Evolutionary conservation across 53 echinoderm and acorn worm genomes (phyloP).

Genomic region (Zoroaster sp.): DNA sequence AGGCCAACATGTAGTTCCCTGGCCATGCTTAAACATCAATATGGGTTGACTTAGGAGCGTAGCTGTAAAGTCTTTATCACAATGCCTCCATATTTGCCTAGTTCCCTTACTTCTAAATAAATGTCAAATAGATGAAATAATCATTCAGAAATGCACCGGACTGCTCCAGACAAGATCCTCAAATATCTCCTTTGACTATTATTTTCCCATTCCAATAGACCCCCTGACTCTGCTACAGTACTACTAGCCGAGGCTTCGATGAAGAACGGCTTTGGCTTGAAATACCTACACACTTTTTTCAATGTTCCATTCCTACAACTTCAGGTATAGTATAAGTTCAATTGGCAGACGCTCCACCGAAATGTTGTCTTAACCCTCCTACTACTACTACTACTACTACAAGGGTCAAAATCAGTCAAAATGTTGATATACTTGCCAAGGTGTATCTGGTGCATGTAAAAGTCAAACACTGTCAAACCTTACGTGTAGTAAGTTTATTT

Average conservation of each 20-base stretch:
- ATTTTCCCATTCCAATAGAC: conserved; percentile 69
- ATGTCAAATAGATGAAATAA: neutral
- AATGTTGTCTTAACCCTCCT: neutral
- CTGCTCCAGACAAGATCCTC: too few relatives aligned
- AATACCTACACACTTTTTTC: conserved; percentile 97
- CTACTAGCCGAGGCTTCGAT: conserved; percentile 92
- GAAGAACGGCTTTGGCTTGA: conserved; percentile 96
- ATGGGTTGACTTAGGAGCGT: too few relatives aligned
- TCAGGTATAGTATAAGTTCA: conserved; percentile 66
- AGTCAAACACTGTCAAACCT: too few relatives aligned
- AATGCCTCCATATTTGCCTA: neutral
- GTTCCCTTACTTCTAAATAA: neutral
- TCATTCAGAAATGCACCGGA: too few relatives aligned
- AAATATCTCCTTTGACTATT: neutral
- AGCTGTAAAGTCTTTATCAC: neutral
- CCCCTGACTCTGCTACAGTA: conserved; percentile 78
- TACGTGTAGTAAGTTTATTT: too few relatives aligned
- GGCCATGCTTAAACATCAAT: too few relatives aligned
- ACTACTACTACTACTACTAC: too few relatives aligned
- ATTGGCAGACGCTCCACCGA: neutral
- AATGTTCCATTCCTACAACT: conserved; percentile 97
- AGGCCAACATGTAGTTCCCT: too few relatives aligned
- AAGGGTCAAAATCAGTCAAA: too few relatives aligned
- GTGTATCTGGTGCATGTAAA: too few relatives aligned
- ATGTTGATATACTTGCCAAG: too few relatives aligned